A percentile compares a stretch with the other conserved stretches of the same genome.
Evolutionary conservation across 2,113 vertebrate genomes (phyloP).

Genomic region (Cololabis saira): DNA sequence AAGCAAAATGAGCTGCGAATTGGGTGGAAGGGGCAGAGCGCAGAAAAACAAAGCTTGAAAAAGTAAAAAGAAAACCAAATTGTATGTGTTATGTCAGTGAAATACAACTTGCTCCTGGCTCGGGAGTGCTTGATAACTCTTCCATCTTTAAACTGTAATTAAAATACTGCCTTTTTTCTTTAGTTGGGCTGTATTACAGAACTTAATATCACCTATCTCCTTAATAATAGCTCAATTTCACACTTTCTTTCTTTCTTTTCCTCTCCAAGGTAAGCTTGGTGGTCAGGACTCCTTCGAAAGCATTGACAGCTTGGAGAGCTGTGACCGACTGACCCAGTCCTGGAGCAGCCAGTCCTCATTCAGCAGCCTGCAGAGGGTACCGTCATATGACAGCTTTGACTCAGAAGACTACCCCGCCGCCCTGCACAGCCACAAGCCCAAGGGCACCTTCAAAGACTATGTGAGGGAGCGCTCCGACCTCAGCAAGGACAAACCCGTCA

Average conservation of each 20-base stretch:
- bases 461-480: constrained; percentile 97
- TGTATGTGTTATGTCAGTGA: background rate
- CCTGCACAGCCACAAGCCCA: constrained; percentile 94
- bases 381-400: constrained; percentile 98
- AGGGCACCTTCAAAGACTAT: constrained; percentile 99
- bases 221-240: background rate
- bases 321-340: constrained; percentile 94
- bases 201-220: background rate
- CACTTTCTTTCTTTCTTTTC: background rate
- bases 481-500: constrained; percentile 99
- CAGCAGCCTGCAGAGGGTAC: constrained; percentile 97
- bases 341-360: constrained; percentile 99
- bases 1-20: constrained; percentile 56
- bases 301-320: constrained; percentile 97
- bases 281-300: constrained; percentile 99
- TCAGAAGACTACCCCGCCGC: constrained; percentile 94
- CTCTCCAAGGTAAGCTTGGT: constrained; percentile 89
- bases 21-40: constrained; percentile 10
- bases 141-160: too few species aligned
- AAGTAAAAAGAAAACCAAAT: background rate
- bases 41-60: constrained; percentile 15
- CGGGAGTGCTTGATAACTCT: too few species aligned
- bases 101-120: background rate
- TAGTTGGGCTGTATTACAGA: background rate
- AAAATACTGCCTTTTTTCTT: too few species aligned